Percentiles rank a stretch among this genome's conserved stretches.
Conservation (phyloP, 2,888 invertebrate genomes). For the Dexiosoma caninum region DNA sequence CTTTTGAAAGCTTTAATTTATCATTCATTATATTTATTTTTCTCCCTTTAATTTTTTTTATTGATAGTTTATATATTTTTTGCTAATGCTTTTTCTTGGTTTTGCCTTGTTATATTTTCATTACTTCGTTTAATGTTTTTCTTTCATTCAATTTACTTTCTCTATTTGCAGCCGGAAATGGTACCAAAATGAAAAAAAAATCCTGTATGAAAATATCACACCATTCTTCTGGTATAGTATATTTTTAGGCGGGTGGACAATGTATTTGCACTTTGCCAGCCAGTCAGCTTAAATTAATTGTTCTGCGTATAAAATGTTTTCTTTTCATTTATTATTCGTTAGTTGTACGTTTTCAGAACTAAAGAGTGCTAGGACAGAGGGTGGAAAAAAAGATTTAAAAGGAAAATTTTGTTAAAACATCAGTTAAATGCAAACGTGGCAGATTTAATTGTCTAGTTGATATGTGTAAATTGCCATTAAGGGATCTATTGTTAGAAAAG, state of each 20-base stretch:
- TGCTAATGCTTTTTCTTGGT: not conserved
- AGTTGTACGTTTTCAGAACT: not conserved
- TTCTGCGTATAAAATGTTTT: conserved; percentile 55
- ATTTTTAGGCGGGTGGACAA: not conserved
- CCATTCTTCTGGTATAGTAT: not conserved
- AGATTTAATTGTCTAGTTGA: conserved; percentile 63
- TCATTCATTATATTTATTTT: not conserved
- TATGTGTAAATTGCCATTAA: conserved; percentile 58
- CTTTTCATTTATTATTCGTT: conserved; percentile 54
- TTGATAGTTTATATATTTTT: conserved; percentile 4
- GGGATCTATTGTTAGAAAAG: conserved; percentile 25
- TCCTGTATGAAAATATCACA: not conserved
- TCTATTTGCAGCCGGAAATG: conserved; percentile 32
- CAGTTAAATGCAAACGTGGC: conserved; percentile 58
- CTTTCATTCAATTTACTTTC: conserved; percentile 31
- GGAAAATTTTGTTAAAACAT: conserved; percentile 10
- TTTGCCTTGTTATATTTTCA: conserved; percentile 25
- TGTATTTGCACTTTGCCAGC: not conserved
- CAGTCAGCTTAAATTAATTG: conserved; percentile 55
- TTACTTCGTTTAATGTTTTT: conserved; percentile 14
- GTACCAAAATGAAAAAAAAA: not conserved
- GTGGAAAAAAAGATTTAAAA: not conserved
- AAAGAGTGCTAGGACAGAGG: too few relatives aligned
- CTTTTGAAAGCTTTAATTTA: conserved; percentile 54
- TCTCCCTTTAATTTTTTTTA: not conserved